Conservation (phyloP, 2,888 invertebrate species). For the Phengaris arion region DNA sequence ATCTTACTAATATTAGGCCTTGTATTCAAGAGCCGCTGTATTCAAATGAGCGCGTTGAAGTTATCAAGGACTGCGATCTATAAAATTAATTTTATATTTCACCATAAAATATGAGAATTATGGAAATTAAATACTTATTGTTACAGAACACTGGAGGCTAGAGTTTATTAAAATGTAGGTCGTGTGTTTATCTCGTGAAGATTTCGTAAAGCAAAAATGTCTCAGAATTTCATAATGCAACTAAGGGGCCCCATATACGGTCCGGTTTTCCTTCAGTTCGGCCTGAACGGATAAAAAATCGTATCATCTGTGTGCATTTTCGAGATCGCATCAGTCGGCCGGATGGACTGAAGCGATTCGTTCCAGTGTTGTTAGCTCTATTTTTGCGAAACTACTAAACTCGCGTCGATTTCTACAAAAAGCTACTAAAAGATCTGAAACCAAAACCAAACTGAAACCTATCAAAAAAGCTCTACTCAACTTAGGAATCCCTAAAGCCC, state of each 20-base stretch:
- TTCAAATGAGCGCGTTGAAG: neutral
- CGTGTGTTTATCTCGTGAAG: neutral
- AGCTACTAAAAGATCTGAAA: too few relatives aligned
- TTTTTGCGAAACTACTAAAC: too few relatives aligned
- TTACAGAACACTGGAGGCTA: slow-evolving; percentile 16
- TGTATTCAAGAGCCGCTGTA: neutral
- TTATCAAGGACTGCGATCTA: slow-evolving; percentile 19
- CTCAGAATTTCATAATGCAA: neutral
- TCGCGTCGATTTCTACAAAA: too few relatives aligned
- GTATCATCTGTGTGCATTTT: too few relatives aligned
- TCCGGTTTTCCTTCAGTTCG: too few relatives aligned
- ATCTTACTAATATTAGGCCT: slow-evolving; percentile 13
- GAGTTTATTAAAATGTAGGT: neutral
- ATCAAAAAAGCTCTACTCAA: too few relatives aligned
- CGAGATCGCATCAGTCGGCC: too few relatives aligned
- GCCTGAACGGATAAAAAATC: too few relatives aligned
- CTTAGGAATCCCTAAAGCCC: too few relatives aligned
- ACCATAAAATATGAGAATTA: slow-evolving; percentile 17
- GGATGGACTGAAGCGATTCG: too few relatives aligned
- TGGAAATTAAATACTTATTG: slow-evolving; percentile 14
- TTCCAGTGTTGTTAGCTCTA: too few relatives aligned
- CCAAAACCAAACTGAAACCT: too few relatives aligned
- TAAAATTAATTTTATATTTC: slow-evolving; percentile 23
- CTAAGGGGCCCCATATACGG: neutral
- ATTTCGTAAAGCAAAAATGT: slow-evolving; percentile 1